These are phyloP conservation scores for Kryptopterus vitreolus DNA, from an alignment of 2,797 vertebrate species.

Conservation along the genomic window DNA sequence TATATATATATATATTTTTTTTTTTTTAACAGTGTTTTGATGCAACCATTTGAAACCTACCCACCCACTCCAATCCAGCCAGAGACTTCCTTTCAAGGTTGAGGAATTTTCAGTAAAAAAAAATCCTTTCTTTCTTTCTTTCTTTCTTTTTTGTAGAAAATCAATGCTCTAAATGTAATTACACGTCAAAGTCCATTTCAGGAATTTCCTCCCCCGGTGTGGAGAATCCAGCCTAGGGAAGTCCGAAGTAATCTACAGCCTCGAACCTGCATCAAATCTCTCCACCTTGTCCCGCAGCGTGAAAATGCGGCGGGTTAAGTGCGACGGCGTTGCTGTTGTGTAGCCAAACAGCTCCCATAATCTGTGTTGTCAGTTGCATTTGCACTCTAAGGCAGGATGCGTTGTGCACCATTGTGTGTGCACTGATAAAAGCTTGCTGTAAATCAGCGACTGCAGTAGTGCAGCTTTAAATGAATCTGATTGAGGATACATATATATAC, in stretches of 20 bases:
- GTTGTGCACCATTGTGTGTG: background rate
- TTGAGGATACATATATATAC: background rate
- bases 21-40: too few relatives aligned
- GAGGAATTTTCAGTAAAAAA: background rate
- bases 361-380: background rate
- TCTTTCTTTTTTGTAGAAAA: background rate
- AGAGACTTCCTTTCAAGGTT: too few relatives aligned
- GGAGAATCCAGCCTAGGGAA: background rate
- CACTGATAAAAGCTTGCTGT: conserved; percentile 13
- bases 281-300: background rate
- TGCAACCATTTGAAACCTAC: background rate
- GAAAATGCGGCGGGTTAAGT: background rate
- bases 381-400: background rate
- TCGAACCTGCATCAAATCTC: background rate
- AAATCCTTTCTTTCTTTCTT: too few relatives aligned
- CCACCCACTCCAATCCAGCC: background rate
- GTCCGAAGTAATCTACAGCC: background rate
- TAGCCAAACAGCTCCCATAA: background rate
- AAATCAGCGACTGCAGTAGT: background rate
- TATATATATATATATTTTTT: too few relatives aligned
- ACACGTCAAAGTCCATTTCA: background rate
- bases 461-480: background rate
- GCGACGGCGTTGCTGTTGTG: background rate
- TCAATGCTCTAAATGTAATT: background rate
- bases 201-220: background rate